Conservation (phyloP, 2,113 vertebrate genomes). For the Hydropotes inermis region DNA sequence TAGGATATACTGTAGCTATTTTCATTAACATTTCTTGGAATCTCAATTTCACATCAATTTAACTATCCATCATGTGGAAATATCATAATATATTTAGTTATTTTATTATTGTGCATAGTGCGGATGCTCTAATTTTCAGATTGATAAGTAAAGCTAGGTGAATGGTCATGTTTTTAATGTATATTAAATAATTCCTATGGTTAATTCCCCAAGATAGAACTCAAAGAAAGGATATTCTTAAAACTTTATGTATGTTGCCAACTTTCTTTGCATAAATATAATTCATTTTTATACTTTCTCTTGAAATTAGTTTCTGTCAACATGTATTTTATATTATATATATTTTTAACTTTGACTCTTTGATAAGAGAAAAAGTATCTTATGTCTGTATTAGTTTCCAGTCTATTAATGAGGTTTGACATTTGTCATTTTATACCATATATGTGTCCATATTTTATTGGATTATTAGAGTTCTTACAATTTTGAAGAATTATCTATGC, state of each 20-base stretch:
- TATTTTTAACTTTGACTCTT: neutral
- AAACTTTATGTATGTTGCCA: neutral
- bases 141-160: neutral
- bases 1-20: neutral
- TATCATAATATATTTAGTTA: neutral
- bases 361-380: neutral
- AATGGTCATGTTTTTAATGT: neutral
- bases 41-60: neutral
- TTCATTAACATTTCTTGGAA: neutral
- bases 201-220: neutral
- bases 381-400: neutral
- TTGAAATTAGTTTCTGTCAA: neutral
- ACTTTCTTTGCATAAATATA: neutral
- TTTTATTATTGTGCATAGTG: neutral
- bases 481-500: neutral
- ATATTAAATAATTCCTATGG: neutral
- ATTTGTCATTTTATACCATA: neutral
- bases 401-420: neutral
- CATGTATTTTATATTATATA: neutral
- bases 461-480: neutral
- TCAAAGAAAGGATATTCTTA: neutral
- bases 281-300: neutral
- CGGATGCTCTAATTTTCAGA: neutral
- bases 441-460: neutral
- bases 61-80: neutral